Percentiles rank a stretch among this genome's conserved stretches.
phyloP scores from a whole-genome alignment of 2,113 vertebrate genomes.

The Pteropus alecto region DNA sequence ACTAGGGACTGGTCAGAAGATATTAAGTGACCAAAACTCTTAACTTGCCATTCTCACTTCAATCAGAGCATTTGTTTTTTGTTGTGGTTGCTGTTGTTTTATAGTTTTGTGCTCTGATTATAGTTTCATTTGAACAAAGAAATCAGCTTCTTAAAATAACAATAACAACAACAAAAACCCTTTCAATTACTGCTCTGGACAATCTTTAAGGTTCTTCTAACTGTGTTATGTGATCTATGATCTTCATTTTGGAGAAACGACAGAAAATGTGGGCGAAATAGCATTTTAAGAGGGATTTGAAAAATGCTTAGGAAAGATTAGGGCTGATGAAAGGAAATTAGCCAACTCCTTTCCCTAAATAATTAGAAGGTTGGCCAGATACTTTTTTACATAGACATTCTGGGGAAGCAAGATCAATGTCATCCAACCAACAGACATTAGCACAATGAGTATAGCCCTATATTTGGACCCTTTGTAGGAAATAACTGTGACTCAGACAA shows the following conservation, averaged over 20 bases:
- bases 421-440: background rate
- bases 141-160: background rate
- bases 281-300: background rate
- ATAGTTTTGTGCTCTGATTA: background rate
- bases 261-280: background rate
- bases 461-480: background rate
- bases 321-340: background rate
- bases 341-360: background rate
- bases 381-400: background rate
- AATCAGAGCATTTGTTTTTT: background rate
- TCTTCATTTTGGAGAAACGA: conserved; percentile 25
- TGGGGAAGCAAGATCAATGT: background rate
- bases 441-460: background rate
- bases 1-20: background rate
- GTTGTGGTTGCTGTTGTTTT: background rate
- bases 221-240: background rate
- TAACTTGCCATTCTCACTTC: background rate
- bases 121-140: background rate
- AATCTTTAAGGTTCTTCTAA: background rate
- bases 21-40: background rate
- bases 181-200: conserved; percentile 11
- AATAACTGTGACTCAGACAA: background rate
- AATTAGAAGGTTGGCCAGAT: background rate
- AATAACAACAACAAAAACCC: background rate
- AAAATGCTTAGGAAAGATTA: background rate